These are phyloP conservation scores for Hestina assimilis DNA, from an alignment of 1,140 invertebrate genomes.

Conservation along the genomic window DNA sequence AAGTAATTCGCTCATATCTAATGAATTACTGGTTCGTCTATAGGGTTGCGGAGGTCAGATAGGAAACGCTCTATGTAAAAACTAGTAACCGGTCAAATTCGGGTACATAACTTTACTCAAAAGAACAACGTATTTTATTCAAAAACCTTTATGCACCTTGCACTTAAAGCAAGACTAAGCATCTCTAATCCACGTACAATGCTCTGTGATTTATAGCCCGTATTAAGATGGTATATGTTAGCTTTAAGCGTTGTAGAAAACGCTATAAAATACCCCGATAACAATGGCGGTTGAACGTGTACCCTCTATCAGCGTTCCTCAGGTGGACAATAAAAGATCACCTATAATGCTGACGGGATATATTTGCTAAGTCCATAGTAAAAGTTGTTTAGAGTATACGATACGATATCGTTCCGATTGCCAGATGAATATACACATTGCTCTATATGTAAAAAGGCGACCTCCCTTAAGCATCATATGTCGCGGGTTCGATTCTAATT, in stretches of 20 bases:
- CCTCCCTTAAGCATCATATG: no score
- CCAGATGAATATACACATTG: neutral
- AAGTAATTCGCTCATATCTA: no score
- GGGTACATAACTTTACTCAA: no score
- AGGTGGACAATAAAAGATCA: conserved; percentile 38
- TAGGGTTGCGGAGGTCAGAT: no score
- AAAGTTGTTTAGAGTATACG: conserved; percentile 6
- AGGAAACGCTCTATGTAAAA: no score
- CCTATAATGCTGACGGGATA: conserved; percentile 28
- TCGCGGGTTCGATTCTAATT: no score
- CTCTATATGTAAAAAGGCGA: no score
- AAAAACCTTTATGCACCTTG: neutral
- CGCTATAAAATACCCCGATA: conserved; percentile 3
- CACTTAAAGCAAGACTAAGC: neutral
- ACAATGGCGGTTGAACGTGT: conserved; percentile 16
- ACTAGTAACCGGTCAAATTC: no score
- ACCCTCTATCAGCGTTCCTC: neutral
- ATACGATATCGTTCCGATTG: conserved; percentile 13
- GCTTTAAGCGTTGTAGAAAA: neutral
- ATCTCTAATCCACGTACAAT: neutral
- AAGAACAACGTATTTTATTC: no score
- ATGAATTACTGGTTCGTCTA: no score
- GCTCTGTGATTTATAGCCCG: neutral
- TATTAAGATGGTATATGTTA: neutral
- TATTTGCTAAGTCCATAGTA: conserved; percentile 10